Evolutionary conservation across 2,113 vertebrate species (phyloP).

Genomic region (Calyptomena viridis): DNA sequence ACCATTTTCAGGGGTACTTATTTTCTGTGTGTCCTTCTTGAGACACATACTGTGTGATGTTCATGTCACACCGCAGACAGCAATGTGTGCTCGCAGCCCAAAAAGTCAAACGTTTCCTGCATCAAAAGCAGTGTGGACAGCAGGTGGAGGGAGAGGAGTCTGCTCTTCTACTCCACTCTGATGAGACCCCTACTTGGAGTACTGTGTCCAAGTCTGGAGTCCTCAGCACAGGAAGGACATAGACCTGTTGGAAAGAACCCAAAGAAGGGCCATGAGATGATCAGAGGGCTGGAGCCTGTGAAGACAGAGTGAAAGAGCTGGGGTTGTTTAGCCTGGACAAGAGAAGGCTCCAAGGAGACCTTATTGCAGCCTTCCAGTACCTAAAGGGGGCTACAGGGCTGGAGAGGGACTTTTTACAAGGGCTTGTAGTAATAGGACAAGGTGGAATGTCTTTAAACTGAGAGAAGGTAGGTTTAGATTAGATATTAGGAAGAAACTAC

Average conservation of each 20-base stretch:
- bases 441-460: background rate
- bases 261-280: background rate
- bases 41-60: background rate
- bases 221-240: background rate
- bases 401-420: background rate
- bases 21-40: background rate
- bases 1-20: background rate
- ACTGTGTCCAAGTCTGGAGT: background rate
- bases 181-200: fast-evolving
- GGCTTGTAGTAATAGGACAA: background rate
- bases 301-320: background rate
- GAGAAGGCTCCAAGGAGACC: background rate
- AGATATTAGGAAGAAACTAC: background rate
- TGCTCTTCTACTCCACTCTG: background rate
- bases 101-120: fast-evolving
- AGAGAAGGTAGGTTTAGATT: background rate
- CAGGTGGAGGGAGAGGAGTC: background rate
- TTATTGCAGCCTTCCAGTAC: background rate
- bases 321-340: background rate
- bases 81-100: background rate
- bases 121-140: background rate
- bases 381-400: background rate
- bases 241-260: background rate
- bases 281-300: background rate
- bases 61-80: fast-evolving